Evolutionary conservation across 2,888 invertebrate species (phyloP).

Genomic region (Ennomos quercinarius): DNA sequence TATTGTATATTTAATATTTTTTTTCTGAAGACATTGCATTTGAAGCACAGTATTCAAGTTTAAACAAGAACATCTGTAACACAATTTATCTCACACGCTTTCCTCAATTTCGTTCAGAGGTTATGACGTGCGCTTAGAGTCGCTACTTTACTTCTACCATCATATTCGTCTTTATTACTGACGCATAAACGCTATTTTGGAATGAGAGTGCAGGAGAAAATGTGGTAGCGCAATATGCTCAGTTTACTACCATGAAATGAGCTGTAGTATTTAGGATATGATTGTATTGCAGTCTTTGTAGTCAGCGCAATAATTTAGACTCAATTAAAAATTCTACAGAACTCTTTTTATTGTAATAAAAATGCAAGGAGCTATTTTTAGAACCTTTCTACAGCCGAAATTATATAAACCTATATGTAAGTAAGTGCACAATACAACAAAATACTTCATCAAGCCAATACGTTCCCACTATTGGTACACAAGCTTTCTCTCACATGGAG

Average conservation of each 20-base stretch:
- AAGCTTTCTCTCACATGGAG: too few species aligned
- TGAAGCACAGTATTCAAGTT: constrained; percentile 27
- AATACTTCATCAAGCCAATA: too few species aligned
- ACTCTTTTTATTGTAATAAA: too few species aligned
- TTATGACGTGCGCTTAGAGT: constrained; percentile 57
- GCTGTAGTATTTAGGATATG: constrained; percentile 27
- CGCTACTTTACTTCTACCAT: constrained; percentile 29
- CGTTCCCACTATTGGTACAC: too few species aligned
- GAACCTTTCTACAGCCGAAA: too few species aligned
- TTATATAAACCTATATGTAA: too few species aligned
- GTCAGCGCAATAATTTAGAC: neutral
- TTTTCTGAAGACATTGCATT: too few species aligned
- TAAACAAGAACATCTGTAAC: constrained; percentile 48
- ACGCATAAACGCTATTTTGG: constrained; percentile 4
- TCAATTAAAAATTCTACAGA: too few species aligned
- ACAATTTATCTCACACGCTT: constrained; percentile 64
- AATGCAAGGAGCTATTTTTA: too few species aligned
- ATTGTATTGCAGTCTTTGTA: neutral
- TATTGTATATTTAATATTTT: too few species aligned
- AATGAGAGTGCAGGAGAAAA: neutral
- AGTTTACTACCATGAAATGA: constrained; percentile 46
- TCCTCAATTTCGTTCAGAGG: constrained; percentile 62
- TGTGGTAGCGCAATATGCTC: constrained; percentile 40
- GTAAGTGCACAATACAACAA: too few species aligned
- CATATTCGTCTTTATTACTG: constrained; percentile 14